Evolutionary conservation across 2,888 invertebrate species (phyloP), one percentile per base, ranked within the genome.

Genomic region (Leucania comma): DNA sequence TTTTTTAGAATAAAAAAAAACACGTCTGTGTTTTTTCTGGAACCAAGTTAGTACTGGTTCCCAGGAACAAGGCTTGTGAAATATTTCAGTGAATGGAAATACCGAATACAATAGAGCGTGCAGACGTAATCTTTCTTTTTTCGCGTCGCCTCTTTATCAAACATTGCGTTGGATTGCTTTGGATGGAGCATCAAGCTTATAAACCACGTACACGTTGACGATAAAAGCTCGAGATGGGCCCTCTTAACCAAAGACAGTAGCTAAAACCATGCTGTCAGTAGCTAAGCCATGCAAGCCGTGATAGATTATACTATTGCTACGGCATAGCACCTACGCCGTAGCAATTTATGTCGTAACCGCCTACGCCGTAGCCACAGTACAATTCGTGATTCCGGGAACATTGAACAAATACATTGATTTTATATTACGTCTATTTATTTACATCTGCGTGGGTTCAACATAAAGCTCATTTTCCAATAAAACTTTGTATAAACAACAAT

Each of bases 401-500:
- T 29, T 42, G 26, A 63, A 72, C 12, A 58, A 24, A 29, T 10
- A 35, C 3, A n/a, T 22, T 51, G 2, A 38, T 48, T 26, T 32
- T 12, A 42, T 26, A 46, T 3, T 26, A 53, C 17, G 20, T 14
- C 38, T 53, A 63, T 72, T 63, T 50, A 59, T 62, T 50, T 62
- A 69, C 57, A 59, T 67, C 57, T 24, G 50, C 48, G 64, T 73
- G 58, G 60, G 60, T 46, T 65, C 35, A 26, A 71, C 64, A 70
- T 66, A 58, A 51, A 38, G 48, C 64, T 61, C 57, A 78, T 81
- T 82, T 75, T 56, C 57, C 32, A 46, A 68, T 75, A 82, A 78
- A 78, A 82, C 51, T 72, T 67, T 51, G 3, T 22, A 38, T 58
- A 61, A 72, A 78, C 69, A 78, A 68, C 60, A 72, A 75, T 81